Conservation (phyloP, 1,140 invertebrate genomes). For the Nephotettix cincticeps region DNA sequence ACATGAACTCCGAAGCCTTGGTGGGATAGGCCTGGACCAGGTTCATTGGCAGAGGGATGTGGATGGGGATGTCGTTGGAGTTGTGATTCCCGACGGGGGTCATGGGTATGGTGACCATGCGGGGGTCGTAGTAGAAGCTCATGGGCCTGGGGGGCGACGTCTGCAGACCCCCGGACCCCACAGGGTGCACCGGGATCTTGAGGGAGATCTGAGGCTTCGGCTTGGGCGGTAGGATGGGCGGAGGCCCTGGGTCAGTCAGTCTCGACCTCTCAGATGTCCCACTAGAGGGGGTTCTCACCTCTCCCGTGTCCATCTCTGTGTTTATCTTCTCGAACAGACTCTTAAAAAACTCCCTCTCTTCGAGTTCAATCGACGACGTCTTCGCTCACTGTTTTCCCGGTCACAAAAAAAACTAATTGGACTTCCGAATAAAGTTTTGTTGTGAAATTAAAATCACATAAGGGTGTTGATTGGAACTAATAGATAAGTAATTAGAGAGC, state of each 20-base stretch:
- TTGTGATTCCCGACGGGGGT: constrained; percentile 41
- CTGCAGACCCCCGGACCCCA: background rate
- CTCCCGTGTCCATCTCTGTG: background rate
- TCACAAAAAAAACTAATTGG: too few relatives aligned
- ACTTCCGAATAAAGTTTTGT: too few relatives aligned
- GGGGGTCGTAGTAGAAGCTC: constrained; percentile 28
- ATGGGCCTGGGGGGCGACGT: constrained; percentile 14
- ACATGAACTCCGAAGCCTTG: constrained; percentile 70
- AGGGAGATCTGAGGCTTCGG: constrained; percentile 32
- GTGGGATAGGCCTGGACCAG: constrained; percentile 60
- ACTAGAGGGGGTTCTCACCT: constrained; percentile 1
- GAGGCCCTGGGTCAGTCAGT: constrained; percentile 2
- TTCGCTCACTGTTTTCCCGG: too few relatives aligned
- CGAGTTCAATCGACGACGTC: background rate
- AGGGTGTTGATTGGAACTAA: too few relatives aligned
- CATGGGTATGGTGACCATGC: constrained; percentile 28
- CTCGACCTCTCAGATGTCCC: background rate
- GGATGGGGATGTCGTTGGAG: constrained; percentile 49
- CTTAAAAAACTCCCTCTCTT: constrained; percentile 11
- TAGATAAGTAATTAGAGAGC: too few relatives aligned
- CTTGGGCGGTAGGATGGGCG: constrained; percentile 5
- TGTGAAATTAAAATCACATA: too few relatives aligned
- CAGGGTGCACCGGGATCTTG: constrained; percentile 21
- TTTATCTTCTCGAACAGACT: background rate
- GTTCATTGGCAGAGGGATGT: constrained; percentile 47